These are phyloP conservation scores for Iselma pallidipennis DNA, from an alignment of 2,888 invertebrate genomes.

Conservation along the genomic window DNA sequence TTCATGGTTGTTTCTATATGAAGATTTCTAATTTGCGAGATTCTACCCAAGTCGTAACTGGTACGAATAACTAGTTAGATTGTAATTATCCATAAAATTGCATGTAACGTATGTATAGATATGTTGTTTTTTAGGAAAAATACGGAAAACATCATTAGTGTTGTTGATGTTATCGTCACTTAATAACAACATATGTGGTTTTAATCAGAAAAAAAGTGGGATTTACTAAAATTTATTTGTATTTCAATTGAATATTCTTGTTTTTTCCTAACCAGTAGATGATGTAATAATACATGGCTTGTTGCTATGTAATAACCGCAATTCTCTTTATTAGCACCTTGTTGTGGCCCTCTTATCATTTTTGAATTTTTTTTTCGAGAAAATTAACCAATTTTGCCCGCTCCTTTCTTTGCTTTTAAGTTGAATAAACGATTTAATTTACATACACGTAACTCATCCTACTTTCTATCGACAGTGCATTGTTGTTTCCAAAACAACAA, in stretches of 20 bases:
- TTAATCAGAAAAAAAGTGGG: no score
- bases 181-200: no score
- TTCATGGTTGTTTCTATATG: background rate
- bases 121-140: background rate
- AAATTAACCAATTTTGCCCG: background rate
- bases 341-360: background rate
- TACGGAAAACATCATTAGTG: background rate
- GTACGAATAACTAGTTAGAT: constrained; percentile 1
- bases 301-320: background rate
- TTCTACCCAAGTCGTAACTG: constrained; percentile 3
- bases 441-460: constrained; percentile 8
- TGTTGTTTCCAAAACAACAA: background rate
- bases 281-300: background rate
- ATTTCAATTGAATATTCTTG: background rate
- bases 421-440: constrained; percentile 2
- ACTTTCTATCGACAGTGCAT: constrained; percentile 7
- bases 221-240: background rate
- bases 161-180: background rate
- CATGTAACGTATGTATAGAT: background rate
- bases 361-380: background rate
- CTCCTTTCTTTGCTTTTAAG: background rate
- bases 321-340: background rate
- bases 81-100: background rate
- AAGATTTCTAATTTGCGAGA: background rate
- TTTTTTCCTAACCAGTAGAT: background rate